A percentile compares a stretch with the other conserved stretches of the same genome.
Conservation (phyloP, 1,140 invertebrate genomes). For the Orchestia grillus region DNA sequence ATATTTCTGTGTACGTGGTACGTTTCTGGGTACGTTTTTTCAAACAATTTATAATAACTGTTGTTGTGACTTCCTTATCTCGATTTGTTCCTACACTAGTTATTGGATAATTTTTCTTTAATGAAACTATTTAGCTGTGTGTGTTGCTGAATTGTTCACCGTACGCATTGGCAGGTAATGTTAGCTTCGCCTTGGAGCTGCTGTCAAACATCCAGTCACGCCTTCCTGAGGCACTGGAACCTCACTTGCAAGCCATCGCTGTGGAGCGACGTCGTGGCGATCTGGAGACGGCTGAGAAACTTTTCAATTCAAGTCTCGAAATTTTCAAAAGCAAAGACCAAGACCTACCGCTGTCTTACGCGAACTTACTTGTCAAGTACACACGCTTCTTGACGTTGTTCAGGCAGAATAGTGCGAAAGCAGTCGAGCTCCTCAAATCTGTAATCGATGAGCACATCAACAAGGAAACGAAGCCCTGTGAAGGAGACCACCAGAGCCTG, state of each 20-base stretch:
- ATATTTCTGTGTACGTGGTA: too few relatives aligned
- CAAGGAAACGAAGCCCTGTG: slow-evolving; percentile 6
- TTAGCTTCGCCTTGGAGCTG: slow-evolving; percentile 83
- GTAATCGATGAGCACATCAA: slow-evolving; percentile 5
- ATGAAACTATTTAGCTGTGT: background rate
- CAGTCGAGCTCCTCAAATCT: background rate
- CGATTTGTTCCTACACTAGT: background rate
- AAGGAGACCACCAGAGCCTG: slow-evolving; percentile 29
- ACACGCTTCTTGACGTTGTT: slow-evolving; percentile 80
- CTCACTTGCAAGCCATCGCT: slow-evolving; percentile 83
- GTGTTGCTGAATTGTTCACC: background rate
- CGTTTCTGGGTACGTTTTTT: too few relatives aligned
- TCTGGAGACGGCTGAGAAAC: slow-evolving; percentile 80
- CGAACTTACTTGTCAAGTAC: slow-evolving; percentile 90
- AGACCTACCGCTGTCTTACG: slow-evolving; percentile 78
- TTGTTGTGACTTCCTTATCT: background rate
- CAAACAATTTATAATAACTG: too few relatives aligned
- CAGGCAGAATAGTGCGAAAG: slow-evolving; percentile 29
- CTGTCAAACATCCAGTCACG: slow-evolving; percentile 86
- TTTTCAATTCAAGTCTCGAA: slow-evolving; percentile 87
- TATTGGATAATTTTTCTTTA: background rate
- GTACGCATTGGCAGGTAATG: slow-evolving; percentile 70
- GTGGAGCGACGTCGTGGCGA: slow-evolving; percentile 86
- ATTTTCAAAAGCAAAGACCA: slow-evolving; percentile 77
- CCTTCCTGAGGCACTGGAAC: slow-evolving; percentile 84